These are phyloP conservation scores for Onchidella celtica DNA, from an alignment of 2,888 invertebrate species.

Conservation along the genomic window DNA sequence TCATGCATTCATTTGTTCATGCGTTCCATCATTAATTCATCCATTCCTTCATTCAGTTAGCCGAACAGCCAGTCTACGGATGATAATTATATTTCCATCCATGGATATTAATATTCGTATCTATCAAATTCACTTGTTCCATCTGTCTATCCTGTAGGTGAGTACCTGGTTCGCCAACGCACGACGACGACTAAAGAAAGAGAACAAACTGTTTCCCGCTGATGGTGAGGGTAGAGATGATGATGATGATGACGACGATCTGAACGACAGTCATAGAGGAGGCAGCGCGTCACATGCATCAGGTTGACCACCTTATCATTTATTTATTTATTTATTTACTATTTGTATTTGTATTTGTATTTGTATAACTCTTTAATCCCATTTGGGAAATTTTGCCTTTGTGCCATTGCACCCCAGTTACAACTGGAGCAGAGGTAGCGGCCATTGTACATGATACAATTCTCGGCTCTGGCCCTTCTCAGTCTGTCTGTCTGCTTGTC, in stretches of 20 bases:
- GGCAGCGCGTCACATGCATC: slow-evolving; percentile 5
- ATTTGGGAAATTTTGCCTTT: no score
- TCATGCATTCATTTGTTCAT: neutral
- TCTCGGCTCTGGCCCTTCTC: no score
- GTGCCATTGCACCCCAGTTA: no score
- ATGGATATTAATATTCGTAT: neutral
- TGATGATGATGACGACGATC: slow-evolving; percentile 36
- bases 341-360: no score
- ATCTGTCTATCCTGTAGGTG: slow-evolving; percentile 24
- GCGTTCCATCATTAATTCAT: neutral
- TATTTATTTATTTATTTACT: no score
- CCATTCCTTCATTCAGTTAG: neutral
- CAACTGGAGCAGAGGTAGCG: no score
- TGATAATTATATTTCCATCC: no score
- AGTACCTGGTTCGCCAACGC: slow-evolving; percentile 54
- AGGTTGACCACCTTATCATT: no score
- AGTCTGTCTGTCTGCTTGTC: no score
- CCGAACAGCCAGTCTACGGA: no score
- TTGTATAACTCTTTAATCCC: no score
- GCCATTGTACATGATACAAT: no score
- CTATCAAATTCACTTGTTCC: neutral
- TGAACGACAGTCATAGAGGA: neutral
- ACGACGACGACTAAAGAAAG: slow-evolving; percentile 52
- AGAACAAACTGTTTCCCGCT: slow-evolving; percentile 44
- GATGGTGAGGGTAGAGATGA: slow-evolving; percentile 13